These are phyloP conservation scores for Augochlorella aurata DNA, from an alignment of 2,888 invertebrate genomes.

Conservation along the genomic window DNA sequence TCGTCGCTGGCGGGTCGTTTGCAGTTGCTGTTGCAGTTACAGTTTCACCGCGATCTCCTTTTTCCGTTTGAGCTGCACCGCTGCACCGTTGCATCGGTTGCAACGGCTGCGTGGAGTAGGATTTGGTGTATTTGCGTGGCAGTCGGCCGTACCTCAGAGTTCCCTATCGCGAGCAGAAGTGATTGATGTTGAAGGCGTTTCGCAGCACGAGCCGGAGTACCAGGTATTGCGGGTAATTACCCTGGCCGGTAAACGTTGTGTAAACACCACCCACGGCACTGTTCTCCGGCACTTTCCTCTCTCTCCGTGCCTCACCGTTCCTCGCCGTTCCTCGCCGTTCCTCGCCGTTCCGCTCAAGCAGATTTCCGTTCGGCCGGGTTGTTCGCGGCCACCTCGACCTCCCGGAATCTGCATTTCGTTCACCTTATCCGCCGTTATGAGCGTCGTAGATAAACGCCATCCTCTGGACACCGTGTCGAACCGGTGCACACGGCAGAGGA, in stretches of 20 bases:
- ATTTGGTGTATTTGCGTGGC: slow-evolving; percentile 59
- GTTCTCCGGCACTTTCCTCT: slow-evolving; percentile 15
- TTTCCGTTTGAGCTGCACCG: too few species aligned
- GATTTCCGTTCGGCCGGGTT: background rate
- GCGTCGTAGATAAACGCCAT: background rate
- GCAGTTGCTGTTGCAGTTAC: background rate
- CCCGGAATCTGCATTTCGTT: slow-evolving; percentile 18
- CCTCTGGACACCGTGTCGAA: background rate
- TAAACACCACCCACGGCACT: slow-evolving; percentile 59
- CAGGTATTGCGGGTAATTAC: slow-evolving; percentile 65
- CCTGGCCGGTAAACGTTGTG: slow-evolving; percentile 62
- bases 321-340: background rate
- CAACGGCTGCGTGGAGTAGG: background rate
- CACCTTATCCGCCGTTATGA: background rate
- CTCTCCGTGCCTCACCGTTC: background rate
- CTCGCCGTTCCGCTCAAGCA: background rate
- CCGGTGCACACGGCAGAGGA: too few species aligned
- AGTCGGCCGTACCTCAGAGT: slow-evolving; percentile 53
- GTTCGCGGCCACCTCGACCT: background rate
- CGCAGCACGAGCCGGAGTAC: slow-evolving; percentile 37
- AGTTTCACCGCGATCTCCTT: background rate
- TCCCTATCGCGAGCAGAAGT: slow-evolving; percentile 61
- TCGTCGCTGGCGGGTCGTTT: background rate
- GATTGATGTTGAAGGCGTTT: slow-evolving; percentile 70
- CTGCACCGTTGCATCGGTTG: too few species aligned